Conservation (phyloP, 2,113 vertebrate genomes). For the Numida meleagris region DNA sequence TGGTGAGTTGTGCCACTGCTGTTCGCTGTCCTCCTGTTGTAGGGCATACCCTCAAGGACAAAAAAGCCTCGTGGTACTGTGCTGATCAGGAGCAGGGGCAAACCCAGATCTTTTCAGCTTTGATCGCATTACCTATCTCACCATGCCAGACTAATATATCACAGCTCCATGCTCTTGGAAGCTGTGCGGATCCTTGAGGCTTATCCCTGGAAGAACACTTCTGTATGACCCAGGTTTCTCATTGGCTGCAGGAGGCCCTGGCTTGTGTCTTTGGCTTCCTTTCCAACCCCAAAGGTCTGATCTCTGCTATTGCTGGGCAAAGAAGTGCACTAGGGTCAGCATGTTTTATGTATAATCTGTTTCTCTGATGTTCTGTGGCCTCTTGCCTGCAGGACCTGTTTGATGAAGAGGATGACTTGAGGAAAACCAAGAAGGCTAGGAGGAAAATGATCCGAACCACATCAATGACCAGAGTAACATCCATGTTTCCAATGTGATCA, state of each 20-base stretch:
- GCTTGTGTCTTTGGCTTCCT: neutral
- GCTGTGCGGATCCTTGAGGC: neutral
- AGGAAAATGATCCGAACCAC: constrained; percentile 91
- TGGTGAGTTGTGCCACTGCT: neutral
- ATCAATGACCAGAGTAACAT: constrained; percentile 91
- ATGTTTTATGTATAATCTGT: neutral
- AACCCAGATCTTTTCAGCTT: neutral
- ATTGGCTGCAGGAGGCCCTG: neutral
- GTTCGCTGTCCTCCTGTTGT: neutral
- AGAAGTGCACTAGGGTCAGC: neutral
- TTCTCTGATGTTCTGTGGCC: neutral
- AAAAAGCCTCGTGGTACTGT: neutral
- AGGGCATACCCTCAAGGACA: neutral
- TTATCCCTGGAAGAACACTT: neutral
- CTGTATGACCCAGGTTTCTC: neutral
- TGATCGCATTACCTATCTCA: neutral
- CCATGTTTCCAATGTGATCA: neutral
- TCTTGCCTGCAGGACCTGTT: constrained; percentile 86
- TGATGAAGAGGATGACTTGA: constrained; percentile 93
- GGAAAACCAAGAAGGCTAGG: constrained; percentile 93
- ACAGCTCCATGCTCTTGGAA: neutral
- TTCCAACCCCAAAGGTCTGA: neutral
- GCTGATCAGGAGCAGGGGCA: neutral
- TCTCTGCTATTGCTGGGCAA: neutral
- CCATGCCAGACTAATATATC: neutral